Evolutionary conservation across 2,113 vertebrate species (phyloP).

Genomic region (Melanostigma gelatinosum): DNA sequence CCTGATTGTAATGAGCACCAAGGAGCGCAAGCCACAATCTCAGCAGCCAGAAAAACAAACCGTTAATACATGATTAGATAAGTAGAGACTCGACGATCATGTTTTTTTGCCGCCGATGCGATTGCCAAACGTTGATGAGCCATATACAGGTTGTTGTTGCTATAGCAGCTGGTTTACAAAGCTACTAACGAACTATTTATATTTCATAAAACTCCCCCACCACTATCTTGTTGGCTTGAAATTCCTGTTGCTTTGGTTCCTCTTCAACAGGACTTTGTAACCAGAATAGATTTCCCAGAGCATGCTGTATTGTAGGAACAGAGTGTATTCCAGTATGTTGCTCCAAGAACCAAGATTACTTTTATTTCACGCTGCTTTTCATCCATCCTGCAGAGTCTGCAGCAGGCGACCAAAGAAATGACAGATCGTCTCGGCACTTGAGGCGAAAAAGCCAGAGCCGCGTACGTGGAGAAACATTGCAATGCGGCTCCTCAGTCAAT

Average conservation of each 20-base stretch:
- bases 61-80: not conserved
- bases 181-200: too few relatives aligned
- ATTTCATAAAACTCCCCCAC: not conserved
- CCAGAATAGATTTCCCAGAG: constrained; percentile 61
- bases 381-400: constrained; percentile 52
- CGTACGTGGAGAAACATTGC: constrained; percentile 57
- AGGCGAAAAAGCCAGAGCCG: constrained; percentile 50
- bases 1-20: constrained; percentile 18
- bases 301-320: constrained; percentile 33
- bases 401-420: constrained; percentile 54
- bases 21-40: not conserved
- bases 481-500: constrained; percentile 62
- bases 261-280: constrained; percentile 29
- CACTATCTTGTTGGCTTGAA: constrained; percentile 31
- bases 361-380: constrained; percentile 71
- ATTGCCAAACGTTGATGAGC: not conserved
- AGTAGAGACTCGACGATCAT: not conserved
- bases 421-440: constrained; percentile 62
- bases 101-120: too few relatives aligned
- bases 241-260: constrained; percentile 25
- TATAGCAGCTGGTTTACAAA: not conserved
- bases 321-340: constrained; percentile 53
- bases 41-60: constrained; percentile 9
- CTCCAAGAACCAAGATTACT: constrained; percentile 65
- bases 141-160: not conserved